phyloP scores from a whole-genome alignment of 2,888 invertebrate genomes.

The Leucoma salicis region DNA sequence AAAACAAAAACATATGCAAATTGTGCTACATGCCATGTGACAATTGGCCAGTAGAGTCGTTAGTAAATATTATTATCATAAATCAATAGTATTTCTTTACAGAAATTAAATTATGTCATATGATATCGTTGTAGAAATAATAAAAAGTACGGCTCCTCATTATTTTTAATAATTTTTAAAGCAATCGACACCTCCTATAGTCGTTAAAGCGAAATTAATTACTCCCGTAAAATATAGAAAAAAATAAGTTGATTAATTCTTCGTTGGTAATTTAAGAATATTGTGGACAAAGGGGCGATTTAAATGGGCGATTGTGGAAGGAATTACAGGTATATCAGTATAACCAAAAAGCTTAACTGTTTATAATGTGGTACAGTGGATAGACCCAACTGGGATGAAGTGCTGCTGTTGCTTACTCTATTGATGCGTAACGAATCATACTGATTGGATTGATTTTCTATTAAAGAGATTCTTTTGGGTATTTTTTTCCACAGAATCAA shows the following conservation, averaged over 20 bases:
- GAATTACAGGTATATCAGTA: conserved; percentile 22
- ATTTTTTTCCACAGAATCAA: conserved; percentile 51
- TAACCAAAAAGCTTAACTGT: conserved; percentile 14
- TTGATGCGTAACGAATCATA: conserved; percentile 60
- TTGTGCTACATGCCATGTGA: too few species aligned
- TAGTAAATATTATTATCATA: too few species aligned
- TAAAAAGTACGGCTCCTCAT: conserved; percentile 52
- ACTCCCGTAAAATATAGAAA: conserved; percentile 55
- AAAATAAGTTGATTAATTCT: conserved; percentile 66
- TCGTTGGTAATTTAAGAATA: conserved; percentile 69
- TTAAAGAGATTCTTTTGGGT: conserved; percentile 52
- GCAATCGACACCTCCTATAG: conserved; percentile 69
- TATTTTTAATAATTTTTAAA: conserved; percentile 61
- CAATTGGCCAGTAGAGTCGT: too few species aligned
- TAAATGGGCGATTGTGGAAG: conserved; percentile 34
- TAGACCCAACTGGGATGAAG: conserved; percentile 34
- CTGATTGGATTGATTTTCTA: conserved; percentile 76
- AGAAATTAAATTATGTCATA: conserved; percentile 40
- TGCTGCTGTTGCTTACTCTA: conserved; percentile 54
- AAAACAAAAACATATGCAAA: too few species aligned
- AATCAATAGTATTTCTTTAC: conserved; percentile 5
- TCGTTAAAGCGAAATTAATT: conserved; percentile 72
- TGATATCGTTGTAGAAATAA: conserved; percentile 49
- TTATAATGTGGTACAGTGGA: conserved; percentile 35
- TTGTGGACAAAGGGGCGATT: conserved; percentile 63